phyloP scores from a whole-genome alignment of 2,113 vertebrate species.

The Taxidea taxus region DNA sequence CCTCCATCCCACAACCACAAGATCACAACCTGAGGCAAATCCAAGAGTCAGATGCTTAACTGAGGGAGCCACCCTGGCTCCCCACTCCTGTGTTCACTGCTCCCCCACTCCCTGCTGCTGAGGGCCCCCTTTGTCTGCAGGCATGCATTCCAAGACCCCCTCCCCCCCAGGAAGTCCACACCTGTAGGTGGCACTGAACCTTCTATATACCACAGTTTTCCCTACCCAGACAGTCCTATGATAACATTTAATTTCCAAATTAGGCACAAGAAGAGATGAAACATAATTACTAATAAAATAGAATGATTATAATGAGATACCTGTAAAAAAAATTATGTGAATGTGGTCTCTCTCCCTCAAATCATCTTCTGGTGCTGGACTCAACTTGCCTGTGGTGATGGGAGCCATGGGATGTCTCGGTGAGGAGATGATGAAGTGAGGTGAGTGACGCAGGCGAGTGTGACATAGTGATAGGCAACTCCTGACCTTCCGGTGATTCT shows the following conservation, averaged over 20 bases:
- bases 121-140: not conserved
- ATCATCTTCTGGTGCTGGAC: not conserved
- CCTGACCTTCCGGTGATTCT: not conserved
- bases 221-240: not conserved
- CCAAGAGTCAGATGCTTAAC: not conserved
- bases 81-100: fast-evolving
- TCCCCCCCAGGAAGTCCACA: fast-evolving
- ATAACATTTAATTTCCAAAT: not conserved
- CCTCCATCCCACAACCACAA: not conserved
- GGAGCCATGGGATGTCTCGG: fast-evolving
- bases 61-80: not conserved
- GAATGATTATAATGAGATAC: not conserved
- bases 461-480: not conserved
- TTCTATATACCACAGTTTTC: not conserved
- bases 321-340: not conserved
- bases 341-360: not conserved
- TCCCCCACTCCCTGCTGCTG: not conserved
- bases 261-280: not conserved
- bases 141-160: not conserved
- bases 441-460: not conserved
- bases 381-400: not conserved
- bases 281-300: not conserved
- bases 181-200: not conserved
- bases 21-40: no score
- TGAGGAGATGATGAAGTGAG: not conserved